Conservation (phyloP, 2,888 invertebrate genomes). For the Liposcelis brunnea region DNA sequence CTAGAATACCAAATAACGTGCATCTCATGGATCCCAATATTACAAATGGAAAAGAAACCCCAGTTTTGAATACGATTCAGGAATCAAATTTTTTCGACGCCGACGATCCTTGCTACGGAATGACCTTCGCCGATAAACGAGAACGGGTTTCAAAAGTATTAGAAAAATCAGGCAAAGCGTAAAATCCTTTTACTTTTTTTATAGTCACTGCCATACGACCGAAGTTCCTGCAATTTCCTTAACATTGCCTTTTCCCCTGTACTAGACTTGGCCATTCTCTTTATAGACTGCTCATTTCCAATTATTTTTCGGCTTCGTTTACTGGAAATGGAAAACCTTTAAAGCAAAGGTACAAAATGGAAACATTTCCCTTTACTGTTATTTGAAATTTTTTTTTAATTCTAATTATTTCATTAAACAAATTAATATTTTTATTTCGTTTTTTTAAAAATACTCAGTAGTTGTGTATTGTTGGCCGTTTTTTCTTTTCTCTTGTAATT, state of each 20-base stretch:
- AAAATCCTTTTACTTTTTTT: neutral
- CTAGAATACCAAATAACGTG: constrained; percentile 41
- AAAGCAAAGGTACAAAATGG: constrained; percentile 10
- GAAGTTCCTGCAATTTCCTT: neutral
- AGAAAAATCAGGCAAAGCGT: constrained; percentile 1
- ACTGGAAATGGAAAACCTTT: constrained; percentile 11
- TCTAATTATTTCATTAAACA: constrained; percentile 10
- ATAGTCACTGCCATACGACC: neutral
- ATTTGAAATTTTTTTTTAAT: constrained; percentile 11
- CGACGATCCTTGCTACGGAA: too few species aligned
- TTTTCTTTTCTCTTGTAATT: constrained; percentile 1
- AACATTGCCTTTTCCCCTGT: constrained; percentile 11
- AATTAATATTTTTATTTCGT: constrained; percentile 5
- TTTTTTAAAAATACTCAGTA: constrained; percentile 8
- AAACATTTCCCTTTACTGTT: constrained; percentile 15
- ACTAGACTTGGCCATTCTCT: constrained; percentile 10
- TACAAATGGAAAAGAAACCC: too few species aligned
- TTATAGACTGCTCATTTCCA: constrained; percentile 7
- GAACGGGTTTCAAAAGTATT: constrained; percentile 5
- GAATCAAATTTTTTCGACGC: constrained; percentile 21
- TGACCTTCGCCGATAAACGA: neutral
- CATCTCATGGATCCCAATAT: constrained; percentile 29
- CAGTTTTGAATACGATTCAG: constrained; percentile 16
- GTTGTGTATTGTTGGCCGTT: too few species aligned
- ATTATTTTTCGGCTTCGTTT: constrained; percentile 8